These are phyloP conservation scores for Scomber scombrus DNA, from an alignment of 2,113 vertebrate species.

Conservation along the genomic window DNA sequence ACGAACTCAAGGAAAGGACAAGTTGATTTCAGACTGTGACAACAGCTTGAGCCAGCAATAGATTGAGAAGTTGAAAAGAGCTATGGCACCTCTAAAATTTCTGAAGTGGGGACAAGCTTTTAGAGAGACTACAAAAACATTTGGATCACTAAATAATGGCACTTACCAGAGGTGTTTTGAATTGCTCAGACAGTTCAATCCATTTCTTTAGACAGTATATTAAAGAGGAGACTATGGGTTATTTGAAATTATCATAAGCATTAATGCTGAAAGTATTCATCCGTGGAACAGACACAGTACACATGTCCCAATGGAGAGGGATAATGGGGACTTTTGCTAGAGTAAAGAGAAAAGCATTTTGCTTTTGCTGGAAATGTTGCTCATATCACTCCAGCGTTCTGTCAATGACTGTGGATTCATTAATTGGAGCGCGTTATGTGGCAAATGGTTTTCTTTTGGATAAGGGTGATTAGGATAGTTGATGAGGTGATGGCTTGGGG, in stretches of 20 bases:
- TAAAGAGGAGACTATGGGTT: not conserved
- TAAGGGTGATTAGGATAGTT: slow-evolving; percentile 75
- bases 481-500: slow-evolving; percentile 68
- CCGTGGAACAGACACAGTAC: no score
- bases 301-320: slow-evolving; percentile 2
- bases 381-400: slow-evolving; percentile 41
- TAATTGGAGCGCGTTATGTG: slow-evolving; percentile 59
- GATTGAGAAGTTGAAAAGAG: slow-evolving; percentile 56
- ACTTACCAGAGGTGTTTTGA: slow-evolving; percentile 55
- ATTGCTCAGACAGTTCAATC: slow-evolving; percentile 56
- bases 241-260: slow-evolving; percentile 29
- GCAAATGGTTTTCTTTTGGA: slow-evolving; percentile 70
- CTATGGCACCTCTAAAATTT: slow-evolving; percentile 40
- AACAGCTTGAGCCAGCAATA: slow-evolving; percentile 51
- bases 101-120: slow-evolving; percentile 43
- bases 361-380: not conserved
- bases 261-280: not conserved
- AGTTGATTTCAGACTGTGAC: slow-evolving; percentile 70
- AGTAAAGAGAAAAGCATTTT: no score
- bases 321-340: slow-evolving; percentile 20
- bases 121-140: slow-evolving; percentile 50
- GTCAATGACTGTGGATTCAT: slow-evolving; percentile 65
- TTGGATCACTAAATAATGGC: slow-evolving; percentile 56
- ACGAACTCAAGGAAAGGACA: slow-evolving; percentile 64
- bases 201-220: slow-evolving; percentile 28